Conservation (phyloP, 2,888 invertebrate genomes). For the Entomobrya proxima region DNA sequence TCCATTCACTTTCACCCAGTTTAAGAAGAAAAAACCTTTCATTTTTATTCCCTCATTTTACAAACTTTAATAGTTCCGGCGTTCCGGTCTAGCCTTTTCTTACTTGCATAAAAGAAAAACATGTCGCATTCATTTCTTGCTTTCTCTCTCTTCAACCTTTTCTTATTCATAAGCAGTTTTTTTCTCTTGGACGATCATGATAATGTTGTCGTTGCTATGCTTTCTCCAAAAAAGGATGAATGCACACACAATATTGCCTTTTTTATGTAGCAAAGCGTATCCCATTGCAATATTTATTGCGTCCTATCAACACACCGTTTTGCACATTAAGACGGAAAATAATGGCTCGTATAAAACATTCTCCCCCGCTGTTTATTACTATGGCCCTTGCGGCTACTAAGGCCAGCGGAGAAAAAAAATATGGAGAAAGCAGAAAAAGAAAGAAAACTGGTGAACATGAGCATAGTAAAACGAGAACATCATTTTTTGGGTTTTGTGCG, state of each 20-base stretch:
- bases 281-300: conserved; percentile 59
- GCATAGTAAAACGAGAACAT: no score
- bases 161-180: conserved; percentile 38
- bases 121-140: conserved; percentile 44
- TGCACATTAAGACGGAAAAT: conserved; percentile 65
- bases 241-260: not conserved
- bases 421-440: not conserved
- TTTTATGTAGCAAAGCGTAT: conserved; percentile 29
- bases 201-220: not conserved
- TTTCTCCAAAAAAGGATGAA: no score
- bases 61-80: not conserved
- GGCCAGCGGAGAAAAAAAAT: not conserved
- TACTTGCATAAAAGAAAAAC: conserved; percentile 18
- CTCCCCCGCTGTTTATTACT: conserved; percentile 45
- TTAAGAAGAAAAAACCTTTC: no score
- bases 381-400: not conserved
- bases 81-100: not conserved
- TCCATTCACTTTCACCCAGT: no score
- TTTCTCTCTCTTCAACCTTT: not conserved
- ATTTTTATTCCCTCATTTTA: not conserved
- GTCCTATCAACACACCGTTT: conserved; percentile 64
- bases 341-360: conserved; percentile 50
- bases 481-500: no score
- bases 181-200: not conserved
- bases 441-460: not conserved